Evolutionary conservation across 2,797 vertebrate species (phyloP), one percentile per base, ranked within the genome.

Genomic region (Capromys pilorides): DNA sequence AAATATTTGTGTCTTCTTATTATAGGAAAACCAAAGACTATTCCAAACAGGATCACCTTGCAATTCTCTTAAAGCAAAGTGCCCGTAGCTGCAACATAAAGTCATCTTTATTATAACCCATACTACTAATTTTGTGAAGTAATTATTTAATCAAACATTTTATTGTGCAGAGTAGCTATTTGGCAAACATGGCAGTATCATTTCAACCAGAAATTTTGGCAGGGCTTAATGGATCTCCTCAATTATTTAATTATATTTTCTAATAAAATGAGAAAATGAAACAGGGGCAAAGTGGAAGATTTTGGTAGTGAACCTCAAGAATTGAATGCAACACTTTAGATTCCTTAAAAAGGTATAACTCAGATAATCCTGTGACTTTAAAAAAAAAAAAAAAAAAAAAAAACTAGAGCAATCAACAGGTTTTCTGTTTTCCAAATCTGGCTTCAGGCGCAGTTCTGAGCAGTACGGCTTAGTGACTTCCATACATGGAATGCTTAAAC

Each of bases 401-500:
- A 13, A 75, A 12, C 13, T 59, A 66, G 36, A 78, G 10, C 19
- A 59, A 54, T 79, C 51, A 89, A 57, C 19, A 45, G 1, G 41
- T 78, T 92, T 93, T 61, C 73, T 90, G 22, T 79, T 19, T 92
- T 67, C 49, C 24, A 78, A 33, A n/a, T n/a, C 67, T 87, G 62
- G 82, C 59, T 61, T 11, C 36, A 62, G 16, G 24, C 33, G 94
- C 67, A 18, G 2, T 83, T 73, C 90, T 75, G 36, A 94, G 54
- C 62, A 41, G 28, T 22, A 45, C 31, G 81, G 84, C n/a, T 61
- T 80, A 31, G 31, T 78, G 45, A 45, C 80, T 88, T n/a, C 79
- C 2, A 0, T 95, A 82, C 84, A 93, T 85, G 82, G 33, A 71
- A 94, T 71, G 28, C 67, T 95, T 91, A 96, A 96, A 82, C 41